Evolutionary conservation across 2,113 vertebrate species (phyloP).

Genomic region (Carollia perspicillata): DNA sequence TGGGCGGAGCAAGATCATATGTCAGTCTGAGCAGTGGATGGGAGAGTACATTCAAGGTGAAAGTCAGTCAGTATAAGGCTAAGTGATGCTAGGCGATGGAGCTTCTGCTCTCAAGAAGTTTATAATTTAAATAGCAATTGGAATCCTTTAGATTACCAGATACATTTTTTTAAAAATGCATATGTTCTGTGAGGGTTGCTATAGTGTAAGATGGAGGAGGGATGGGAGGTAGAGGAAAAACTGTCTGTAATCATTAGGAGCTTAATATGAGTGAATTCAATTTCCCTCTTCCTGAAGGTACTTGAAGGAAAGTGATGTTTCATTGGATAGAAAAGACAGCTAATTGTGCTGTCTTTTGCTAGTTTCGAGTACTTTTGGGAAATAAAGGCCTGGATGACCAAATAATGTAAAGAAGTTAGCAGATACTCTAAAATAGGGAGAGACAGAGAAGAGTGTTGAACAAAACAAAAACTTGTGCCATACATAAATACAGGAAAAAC

Average conservation of each 20-base stretch:
- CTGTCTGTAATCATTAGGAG: neutral
- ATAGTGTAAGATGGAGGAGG: neutral
- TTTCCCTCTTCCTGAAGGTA: neutral
- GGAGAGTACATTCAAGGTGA: neutral
- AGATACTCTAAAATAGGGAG: neutral
- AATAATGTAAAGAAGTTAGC: neutral
- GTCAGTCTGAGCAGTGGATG: neutral
- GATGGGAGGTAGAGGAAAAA: neutral
- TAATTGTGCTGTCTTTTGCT: neutral
- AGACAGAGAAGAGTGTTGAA: neutral
- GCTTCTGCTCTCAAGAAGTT: neutral
- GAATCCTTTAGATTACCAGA: neutral
- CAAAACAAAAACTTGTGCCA: neutral
- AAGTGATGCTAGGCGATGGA: neutral
- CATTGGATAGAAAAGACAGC: neutral
- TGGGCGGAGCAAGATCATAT: neutral
- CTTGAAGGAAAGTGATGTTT: neutral
- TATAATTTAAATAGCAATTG: neutral
- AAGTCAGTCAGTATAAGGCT: neutral
- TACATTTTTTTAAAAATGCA: neutral
- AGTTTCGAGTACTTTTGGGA: neutral
- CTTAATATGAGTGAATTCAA: neutral
- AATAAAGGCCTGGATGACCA: neutral
- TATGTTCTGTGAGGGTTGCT: neutral
- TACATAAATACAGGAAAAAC: neutral